phyloP scores from a whole-genome alignment of 2,113 vertebrate genomes.

The Hyla sarda region DNA sequence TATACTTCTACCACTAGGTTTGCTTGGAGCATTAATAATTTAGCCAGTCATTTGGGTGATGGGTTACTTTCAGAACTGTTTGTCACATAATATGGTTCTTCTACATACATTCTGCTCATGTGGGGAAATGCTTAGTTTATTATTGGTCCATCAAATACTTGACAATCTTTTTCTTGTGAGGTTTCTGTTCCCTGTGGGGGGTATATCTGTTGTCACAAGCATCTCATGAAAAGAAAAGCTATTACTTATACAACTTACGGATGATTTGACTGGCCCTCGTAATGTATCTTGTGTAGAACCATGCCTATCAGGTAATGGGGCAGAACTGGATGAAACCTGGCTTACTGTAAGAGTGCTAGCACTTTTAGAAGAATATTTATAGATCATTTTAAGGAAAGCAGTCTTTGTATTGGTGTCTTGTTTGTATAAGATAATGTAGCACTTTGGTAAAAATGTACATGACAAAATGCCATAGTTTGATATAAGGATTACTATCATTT shows the following conservation, averaged over 20 bases:
- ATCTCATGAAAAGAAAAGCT: constrained; percentile 60
- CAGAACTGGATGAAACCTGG: constrained; percentile 67
- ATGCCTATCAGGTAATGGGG: constrained; percentile 30
- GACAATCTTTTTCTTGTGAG: constrained; percentile 69
- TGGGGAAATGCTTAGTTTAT: not conserved
- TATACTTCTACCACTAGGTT: not conserved
- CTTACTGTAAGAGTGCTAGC: constrained; percentile 68
- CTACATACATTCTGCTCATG: not conserved
- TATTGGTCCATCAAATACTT: constrained; percentile 71
- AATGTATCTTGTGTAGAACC: not conserved
- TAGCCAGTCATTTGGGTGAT: not conserved
- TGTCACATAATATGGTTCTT: not conserved
- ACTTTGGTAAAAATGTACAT: constrained; percentile 89
- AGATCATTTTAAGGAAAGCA: constrained; percentile 83
- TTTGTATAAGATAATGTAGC: constrained; percentile 85
- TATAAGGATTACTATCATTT: constrained; percentile 88
- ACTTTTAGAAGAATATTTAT: constrained; percentile 78
- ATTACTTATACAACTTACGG: constrained; percentile 60
- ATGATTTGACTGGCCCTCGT: not conserved
- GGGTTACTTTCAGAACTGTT: not conserved
- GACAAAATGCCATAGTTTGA: constrained; percentile 86
- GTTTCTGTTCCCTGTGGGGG: constrained; percentile 28
- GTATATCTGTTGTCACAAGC: constrained; percentile 51
- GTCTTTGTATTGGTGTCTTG: constrained; percentile 84
- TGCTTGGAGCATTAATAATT: not conserved